Base-by-base conservation (phyloP, 1,140 invertebrate genomes). In the Drosophila seguyi region DNA sequence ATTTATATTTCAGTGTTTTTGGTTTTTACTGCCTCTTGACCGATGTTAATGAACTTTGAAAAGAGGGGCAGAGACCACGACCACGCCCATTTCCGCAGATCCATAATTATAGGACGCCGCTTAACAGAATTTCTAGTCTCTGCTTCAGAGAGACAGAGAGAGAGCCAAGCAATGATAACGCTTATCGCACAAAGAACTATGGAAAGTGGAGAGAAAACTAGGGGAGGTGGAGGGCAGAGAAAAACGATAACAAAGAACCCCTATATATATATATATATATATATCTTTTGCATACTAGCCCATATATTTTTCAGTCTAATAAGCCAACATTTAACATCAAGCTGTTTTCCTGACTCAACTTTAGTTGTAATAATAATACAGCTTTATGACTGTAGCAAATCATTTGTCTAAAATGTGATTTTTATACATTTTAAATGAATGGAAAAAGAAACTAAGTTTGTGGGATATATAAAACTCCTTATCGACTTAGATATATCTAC, bases 151-250 rank as follows among this genome's bases (percentile, higher is more conserved):
- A 34, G 36, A 58, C n/a, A n/a, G n/a, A n/a, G n/a, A n/a, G n/a
- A n/a, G n/a, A n/a, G 38, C 29, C 62, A 68, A 71, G 31, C 38
- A 52, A 71, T 71, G 69, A 73, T 72, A 73, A 72, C 22, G 34
- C 31, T 29, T 56, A 68, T 68, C 63, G 59, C 44, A 50, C 36
- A 42, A 61, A 36, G 27, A 38, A 29, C 45, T 53, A 53, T 22
- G 61, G 36, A 68, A 65, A 68, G 29, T 50, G 20, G 10, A 27
- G 36, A 41, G 29, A 0, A 34, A 41, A 41, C n/a, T 41, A 25
- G 36, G 18, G 34, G 63, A n/a, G 44, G 44, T 20, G 57, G 34
- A 18, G 34, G 38, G 11, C 14, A n/a, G 18, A 31, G 34, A n/a
- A 27, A 25, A 36, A 62, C 36, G 65, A 68, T 66, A 68, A 50